These are phyloP conservation scores for Brachyptera risi DNA, from an alignment of 2,888 invertebrate genomes.

Conservation along the genomic window DNA sequence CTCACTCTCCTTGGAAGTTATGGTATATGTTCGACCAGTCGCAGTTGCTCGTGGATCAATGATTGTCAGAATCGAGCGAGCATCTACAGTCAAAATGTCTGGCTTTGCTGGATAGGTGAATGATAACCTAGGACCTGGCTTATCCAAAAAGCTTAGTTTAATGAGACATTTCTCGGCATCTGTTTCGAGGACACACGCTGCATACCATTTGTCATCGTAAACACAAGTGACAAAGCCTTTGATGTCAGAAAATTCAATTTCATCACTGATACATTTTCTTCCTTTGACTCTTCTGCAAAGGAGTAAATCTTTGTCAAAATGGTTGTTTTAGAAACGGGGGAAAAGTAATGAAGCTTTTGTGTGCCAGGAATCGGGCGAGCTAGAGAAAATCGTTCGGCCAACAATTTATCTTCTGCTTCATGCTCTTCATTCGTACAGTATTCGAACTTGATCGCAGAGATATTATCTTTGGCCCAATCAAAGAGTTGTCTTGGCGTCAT, in stretches of 20 bases:
- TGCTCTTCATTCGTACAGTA: slow-evolving; percentile 15
- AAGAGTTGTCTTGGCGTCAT: slow-evolving; percentile 26
- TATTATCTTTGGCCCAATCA: slow-evolving; percentile 23
- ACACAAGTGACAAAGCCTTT: slow-evolving; percentile 3
- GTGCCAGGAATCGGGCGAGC: slow-evolving; percentile 13
- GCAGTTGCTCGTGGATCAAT: neutral
- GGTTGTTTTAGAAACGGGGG: neutral
- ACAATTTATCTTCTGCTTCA: slow-evolving; percentile 7
- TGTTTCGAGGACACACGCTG: slow-evolving; percentile 9
- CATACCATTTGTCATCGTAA: slow-evolving; percentile 10
- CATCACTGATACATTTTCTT: neutral
- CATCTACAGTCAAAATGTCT: neutral
- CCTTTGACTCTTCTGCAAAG: neutral
- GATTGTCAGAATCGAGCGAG: neutral
- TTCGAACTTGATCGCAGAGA: too few species aligned
- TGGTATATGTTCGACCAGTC: neutral
- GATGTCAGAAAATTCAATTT: slow-evolving; percentile 1
- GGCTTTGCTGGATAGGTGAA: neutral
- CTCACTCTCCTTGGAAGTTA: too few species aligned
- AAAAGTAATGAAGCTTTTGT: slow-evolving; percentile 16
- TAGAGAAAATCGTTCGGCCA: neutral
- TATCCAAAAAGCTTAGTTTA: slow-evolving; percentile 8
- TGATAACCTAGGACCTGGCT: neutral
- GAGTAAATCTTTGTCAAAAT: neutral
- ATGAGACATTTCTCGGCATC: neutral